A percentile compares a stretch with the other conserved stretches of the same genome.
Conservation (phyloP, 2,888 invertebrate species). For the Agonopterix subpropinquella region DNA sequence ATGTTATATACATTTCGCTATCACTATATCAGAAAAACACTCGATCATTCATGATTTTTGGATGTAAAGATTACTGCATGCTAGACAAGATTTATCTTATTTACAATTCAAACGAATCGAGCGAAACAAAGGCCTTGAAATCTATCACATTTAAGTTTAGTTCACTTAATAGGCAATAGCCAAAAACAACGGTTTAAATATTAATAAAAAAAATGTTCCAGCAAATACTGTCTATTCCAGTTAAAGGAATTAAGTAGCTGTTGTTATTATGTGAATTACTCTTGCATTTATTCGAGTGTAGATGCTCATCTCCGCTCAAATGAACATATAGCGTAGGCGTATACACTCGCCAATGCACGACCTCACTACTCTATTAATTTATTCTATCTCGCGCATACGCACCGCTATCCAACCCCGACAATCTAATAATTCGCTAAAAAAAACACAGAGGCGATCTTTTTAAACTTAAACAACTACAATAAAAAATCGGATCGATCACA, state of each 20-base stretch:
- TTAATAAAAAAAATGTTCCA: constrained; percentile 34
- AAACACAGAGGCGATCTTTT: constrained; percentile 18
- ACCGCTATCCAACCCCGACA: constrained; percentile 43
- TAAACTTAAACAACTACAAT: constrained; percentile 40
- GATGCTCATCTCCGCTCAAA: constrained; percentile 62
- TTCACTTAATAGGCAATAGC: constrained; percentile 65
- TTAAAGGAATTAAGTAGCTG: constrained; percentile 51
- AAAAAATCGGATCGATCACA: constrained; percentile 53
- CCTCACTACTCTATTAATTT: constrained; percentile 57
- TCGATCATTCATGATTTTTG: constrained; percentile 45
- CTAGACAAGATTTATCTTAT: constrained; percentile 60
- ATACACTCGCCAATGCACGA: constrained; percentile 55
- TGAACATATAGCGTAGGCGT: constrained; percentile 66
- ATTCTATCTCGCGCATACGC: constrained; percentile 56
- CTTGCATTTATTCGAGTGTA: constrained; percentile 61
- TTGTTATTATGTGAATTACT: constrained; percentile 56
- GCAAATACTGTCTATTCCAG: constrained; percentile 49
- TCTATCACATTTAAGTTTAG: constrained; percentile 64
- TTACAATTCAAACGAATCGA: constrained; percentile 61
- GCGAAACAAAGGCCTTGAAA: constrained; percentile 50
- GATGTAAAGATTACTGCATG: constrained; percentile 49
- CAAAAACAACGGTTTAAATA: constrained; percentile 51
- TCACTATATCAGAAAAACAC: constrained; percentile 33
- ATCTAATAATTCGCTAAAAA: not conserved
- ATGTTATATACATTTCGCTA: constrained; percentile 38